A percentile compares a stretch with the other conserved stretches of the same genome.
Conservation (phyloP, 1,140 invertebrate genomes). For the Atta texana region DNA sequence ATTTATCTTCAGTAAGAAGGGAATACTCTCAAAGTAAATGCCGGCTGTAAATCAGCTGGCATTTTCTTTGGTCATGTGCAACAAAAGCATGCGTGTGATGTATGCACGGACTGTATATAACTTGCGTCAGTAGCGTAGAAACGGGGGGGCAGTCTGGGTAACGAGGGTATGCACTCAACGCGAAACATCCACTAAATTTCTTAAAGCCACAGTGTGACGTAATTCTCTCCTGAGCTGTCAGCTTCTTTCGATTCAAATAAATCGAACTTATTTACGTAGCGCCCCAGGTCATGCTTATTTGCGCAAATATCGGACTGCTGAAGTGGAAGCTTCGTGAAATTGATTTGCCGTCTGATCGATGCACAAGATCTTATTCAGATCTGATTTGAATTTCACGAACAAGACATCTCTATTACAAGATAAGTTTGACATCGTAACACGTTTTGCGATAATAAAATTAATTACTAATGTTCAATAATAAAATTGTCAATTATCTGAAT, state of each 20-base stretch:
- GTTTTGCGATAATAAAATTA: conserved; percentile 4
- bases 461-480: background rate
- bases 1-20: conserved; percentile 75
- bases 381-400: conserved; percentile 42
- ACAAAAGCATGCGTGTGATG: conserved; percentile 66
- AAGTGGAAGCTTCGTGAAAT: conserved; percentile 56
- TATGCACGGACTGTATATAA: conserved; percentile 64
- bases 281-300: conserved; percentile 49
- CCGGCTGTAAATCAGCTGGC: conserved; percentile 73
- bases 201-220: conserved; percentile 57
- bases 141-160: conserved; percentile 5
- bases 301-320: conserved; percentile 49
- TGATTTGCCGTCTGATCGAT: conserved; percentile 52
- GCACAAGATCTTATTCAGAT: conserved; percentile 34
- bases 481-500: background rate
- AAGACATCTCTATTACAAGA: conserved; percentile 13
- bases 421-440: background rate
- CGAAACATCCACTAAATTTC: conserved; percentile 58
- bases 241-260: conserved; percentile 52
- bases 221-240: conserved; percentile 50
- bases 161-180: conserved; percentile 59
- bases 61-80: conserved; percentile 71
- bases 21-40: conserved; percentile 69
- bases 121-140: conserved; percentile 38
- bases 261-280: conserved; percentile 61